Base-by-base conservation (phyloP, 2,888 invertebrate genomes). In the Acleris emargana region DNA sequence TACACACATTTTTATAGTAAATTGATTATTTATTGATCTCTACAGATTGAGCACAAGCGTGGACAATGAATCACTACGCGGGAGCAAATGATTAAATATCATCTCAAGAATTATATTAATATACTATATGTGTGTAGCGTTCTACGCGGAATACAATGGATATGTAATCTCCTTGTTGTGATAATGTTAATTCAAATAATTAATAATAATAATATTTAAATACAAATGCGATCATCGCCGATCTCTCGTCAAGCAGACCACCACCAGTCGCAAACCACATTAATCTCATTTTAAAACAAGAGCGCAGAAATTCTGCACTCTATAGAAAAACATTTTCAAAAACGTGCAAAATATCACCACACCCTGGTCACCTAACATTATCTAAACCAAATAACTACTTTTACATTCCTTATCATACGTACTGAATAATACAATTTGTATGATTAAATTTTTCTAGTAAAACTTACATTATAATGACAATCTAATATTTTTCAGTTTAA, bases 331-430 rank as follows among this genome's bases (percentile, higher is more conserved):
- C 90, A 90, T 91, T 87, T 88, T 91, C 91, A 91, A 91, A 92
- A 92, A 91, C 91, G 88, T 91, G 90, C 91, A 91, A 91, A 91
- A 91, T 92, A 92, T 91, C 92, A 91, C 91, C 92, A 87, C 92
- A 92, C 92, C 92, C 92, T 92, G 92, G 92, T 92, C 91, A 82
- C 92, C 91, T 92, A 92, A 89, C 88, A 84, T 89, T 90, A 90
- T 88, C 87, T 91, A 90, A 88, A 88, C 87, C 89, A 85, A 90
- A 86, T 88, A 86, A 83, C 86, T 89, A 89, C 89, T 81, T 83
- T 87, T 86, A 88, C 86, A 84, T 81, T 82, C 86, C 86, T 87
- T 87, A 88, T 74, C 78, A 80, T 87, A 87, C 84, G 83, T 87
- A 87, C 80, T 80, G 87, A 87, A 84, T 86, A 85, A 89, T 87